These are phyloP conservation scores for Dinoponera quadriceps DNA, from an alignment of 1,140 invertebrate species.

Conservation along the genomic window DNA sequence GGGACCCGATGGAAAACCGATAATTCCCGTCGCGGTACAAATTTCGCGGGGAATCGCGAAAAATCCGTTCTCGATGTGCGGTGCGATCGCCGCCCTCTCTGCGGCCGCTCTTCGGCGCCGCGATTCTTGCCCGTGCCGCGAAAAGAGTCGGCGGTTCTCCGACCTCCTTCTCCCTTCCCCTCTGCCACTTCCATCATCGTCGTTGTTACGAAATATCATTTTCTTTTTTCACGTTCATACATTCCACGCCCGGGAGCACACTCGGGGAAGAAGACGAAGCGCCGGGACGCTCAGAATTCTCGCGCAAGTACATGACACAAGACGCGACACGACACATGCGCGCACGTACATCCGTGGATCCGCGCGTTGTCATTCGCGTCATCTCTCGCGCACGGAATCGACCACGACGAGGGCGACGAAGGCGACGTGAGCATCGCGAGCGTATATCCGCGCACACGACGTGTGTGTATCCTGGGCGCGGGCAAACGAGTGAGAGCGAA, in stretches of 20 bases:
- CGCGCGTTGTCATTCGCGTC: conserved; percentile 21
- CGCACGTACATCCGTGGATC: neutral
- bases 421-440: conserved; percentile 2
- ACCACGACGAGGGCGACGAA: conserved; percentile 3
- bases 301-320: conserved; percentile 36
- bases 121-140: no score
- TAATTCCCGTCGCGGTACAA: conserved; percentile 26
- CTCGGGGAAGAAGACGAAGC: neutral
- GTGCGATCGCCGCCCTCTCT: neutral
- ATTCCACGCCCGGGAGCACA: conserved; percentile 36
- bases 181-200: neutral
- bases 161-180: no score
- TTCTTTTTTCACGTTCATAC: conserved; percentile 24
- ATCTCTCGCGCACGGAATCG: conserved; percentile 2
- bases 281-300: conserved; percentile 62
- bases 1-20: conserved; percentile 30
- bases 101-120: no score
- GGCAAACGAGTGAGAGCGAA: conserved; percentile 18
- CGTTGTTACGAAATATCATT: conserved; percentile 2
- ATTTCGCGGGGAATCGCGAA: conserved; percentile 26
- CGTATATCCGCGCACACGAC: neutral
- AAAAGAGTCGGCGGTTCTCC: neutral
- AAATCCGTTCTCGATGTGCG: conserved; percentile 17
- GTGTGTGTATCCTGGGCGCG: conserved; percentile 2
- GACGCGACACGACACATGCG: conserved; percentile 22